These are phyloP conservation scores for Schizopygopsis malacanthus DNA, from an alignment of 2,797 vertebrate genomes.

Conservation along the genomic window DNA sequence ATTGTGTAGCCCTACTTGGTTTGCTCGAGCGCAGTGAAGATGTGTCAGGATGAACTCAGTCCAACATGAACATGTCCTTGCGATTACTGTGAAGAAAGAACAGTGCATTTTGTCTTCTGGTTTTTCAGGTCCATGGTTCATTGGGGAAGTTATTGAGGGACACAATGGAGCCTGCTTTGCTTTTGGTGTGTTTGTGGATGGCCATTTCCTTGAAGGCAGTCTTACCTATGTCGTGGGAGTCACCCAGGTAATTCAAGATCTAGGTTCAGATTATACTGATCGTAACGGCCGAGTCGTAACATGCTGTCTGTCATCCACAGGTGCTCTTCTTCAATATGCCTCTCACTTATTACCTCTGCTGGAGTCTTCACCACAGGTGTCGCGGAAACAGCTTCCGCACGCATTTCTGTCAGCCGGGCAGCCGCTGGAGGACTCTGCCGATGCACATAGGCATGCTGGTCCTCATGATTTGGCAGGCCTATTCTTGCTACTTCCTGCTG, in stretches of 20 bases:
- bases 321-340: conserved; percentile 94
- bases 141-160: conserved; percentile 93
- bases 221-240: conserved; percentile 88
- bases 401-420: conserved; percentile 78
- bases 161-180: conserved; percentile 90
- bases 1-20: background rate
- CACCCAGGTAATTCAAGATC: conserved; percentile 80
- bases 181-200: conserved; percentile 90
- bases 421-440: conserved; percentile 67
- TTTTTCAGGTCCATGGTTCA: conserved; percentile 92
- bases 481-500: conserved; percentile 91
- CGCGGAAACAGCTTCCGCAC: conserved; percentile 85
- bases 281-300: background rate
- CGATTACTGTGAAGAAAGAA: background rate
- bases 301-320: conserved; percentile 71
- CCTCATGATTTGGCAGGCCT: conserved; percentile 88
- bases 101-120: background rate
- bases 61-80: background rate
- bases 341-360: conserved; percentile 90
- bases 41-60: background rate
- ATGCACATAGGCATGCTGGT: conserved; percentile 83
- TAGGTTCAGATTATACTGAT: background rate
- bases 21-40: background rate
- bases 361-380: conserved; percentile 90
- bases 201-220: conserved; percentile 91